phyloP scores from a whole-genome alignment of 2,797 vertebrate genomes.

The Nothura maculosa region DNA sequence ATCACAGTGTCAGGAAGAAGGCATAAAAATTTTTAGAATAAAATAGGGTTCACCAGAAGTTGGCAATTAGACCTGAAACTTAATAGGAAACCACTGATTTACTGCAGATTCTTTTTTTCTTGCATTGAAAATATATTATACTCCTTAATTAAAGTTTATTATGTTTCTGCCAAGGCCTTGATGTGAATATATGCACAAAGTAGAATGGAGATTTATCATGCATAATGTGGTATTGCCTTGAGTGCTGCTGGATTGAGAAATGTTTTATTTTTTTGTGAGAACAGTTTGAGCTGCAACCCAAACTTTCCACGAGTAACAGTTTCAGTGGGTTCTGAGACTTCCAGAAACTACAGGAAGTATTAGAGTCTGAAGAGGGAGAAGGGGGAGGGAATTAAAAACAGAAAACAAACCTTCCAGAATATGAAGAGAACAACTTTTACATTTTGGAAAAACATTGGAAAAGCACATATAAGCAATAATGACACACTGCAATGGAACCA shows the following conservation, averaged over 20 bases:
- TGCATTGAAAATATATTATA: background rate
- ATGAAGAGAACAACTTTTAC: background rate
- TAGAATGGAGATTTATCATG: background rate
- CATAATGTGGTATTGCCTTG: conserved; percentile 7
- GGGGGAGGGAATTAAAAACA: too few species aligned
- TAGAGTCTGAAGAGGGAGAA: background rate
- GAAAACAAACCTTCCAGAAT: background rate
- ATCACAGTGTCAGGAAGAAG: background rate
- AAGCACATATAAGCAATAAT: background rate
- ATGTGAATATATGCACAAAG: background rate
- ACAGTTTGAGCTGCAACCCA: background rate
- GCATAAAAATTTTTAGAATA: background rate
- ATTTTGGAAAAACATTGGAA: background rate
- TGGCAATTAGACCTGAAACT: background rate
- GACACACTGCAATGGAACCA: background rate
- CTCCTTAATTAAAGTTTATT: background rate
- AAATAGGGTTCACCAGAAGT: background rate
- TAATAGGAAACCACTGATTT: background rate
- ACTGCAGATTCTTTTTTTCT: conserved; percentile 8
- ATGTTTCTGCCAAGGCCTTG: background rate
- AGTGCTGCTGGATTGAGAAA: background rate
- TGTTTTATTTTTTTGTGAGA: background rate
- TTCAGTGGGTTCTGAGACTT: background rate
- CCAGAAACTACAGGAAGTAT: background rate
- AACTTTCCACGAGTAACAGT: background rate